Evolutionary conservation across 1,140 invertebrate genomes (phyloP), one percentile per base, ranked within the genome.

Genomic region (Carposina sasakii): DNA sequence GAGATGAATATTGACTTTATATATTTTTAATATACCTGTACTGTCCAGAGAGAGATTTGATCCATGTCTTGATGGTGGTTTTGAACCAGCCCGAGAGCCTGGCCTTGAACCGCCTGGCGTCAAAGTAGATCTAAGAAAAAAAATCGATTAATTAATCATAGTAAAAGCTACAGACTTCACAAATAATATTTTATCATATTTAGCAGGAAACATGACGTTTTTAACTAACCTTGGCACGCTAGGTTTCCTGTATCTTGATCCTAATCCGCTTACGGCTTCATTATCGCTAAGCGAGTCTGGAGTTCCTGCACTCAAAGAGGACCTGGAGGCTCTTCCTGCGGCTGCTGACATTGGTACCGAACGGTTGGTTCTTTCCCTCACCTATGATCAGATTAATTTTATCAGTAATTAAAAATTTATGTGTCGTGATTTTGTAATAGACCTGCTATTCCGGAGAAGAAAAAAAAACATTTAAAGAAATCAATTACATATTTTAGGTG

Each of bases 31-130:
- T 54, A 77, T 83, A 95, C 93, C 92, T 70, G 93, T 94, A 72
- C 93, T 95, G 71, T 97, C 95, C 46, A 97, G 86, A 16, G 95
- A 96, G 36, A 96, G 89, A 63, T 95, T 96, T 23, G 96, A 98
- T 52, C 95, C 96, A 69, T 97, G 94, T 68, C 96, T 90, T 70
- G 96, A 97, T 16, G 95, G 93, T 60, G 96, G 95, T 77, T 96
- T 96, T 24, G 93, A 94, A 33, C 93, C 91, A 55, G 91, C 88
- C 65, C 96, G 89, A 62, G 93, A 96, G 24, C 91, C 90, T 40
- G 93, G 92, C 71, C 92, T 86, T 46, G 93, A 96, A 13, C 92
- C 89, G 52, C 88, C 89, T 12, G 90, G 90, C 40, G 90, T 91
- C 56, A 90, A 67, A 13, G 86, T 88, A 8, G 84, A 84, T 60